Evolutionary conservation across 2,113 vertebrate genomes (phyloP), one percentile per base, ranked within the genome.

Genomic region (Passer domesticus): DNA sequence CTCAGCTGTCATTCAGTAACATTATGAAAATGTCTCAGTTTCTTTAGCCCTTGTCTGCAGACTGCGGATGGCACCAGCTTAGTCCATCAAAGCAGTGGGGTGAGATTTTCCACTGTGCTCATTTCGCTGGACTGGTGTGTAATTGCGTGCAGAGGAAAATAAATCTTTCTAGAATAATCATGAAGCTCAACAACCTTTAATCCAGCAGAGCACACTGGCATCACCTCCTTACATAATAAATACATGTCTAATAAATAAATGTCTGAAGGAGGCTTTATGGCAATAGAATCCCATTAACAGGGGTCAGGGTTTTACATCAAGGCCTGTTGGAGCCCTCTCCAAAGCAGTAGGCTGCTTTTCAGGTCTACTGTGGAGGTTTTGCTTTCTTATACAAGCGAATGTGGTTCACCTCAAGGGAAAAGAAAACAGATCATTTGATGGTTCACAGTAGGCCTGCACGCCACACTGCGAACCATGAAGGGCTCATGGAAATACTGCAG

Each of bases 361-460:
- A 87, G 93, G 90, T 96, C 95, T 83, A 55, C 88, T 94, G 83
- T 70, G 94, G 85, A 93, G 86, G 81, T 90, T 95, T 94, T 97
- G 93, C 88, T 97, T 97, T 97, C 95, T 97, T 95, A 93, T 28
- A 87, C 86, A 94, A 94, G 93, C 10, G 11, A 96, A 84, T 96
- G 94, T 44, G 90, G 90, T 89, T 96, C 95, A 97, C 94, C 96
- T 97, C 95, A 95, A 95, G 97, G 95, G 95, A 97, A 97, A 97
- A 95, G 95, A 93, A 97, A 97, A 96, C 92, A 96, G 84, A 94
- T 95, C 93, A 90, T 90, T 95, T 80, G 94, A 68, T 90, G 59
- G 2, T 35, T 94, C 82, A 2, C 94, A 92, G 87, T 90, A 79
- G 62, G 94, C 50, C 90, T 96, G 87, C 88, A 90, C 3, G 7